These are phyloP conservation scores for Erpornis zantholeuca DNA, from an alignment of 2,113 vertebrate species.

Conservation along the genomic window DNA sequence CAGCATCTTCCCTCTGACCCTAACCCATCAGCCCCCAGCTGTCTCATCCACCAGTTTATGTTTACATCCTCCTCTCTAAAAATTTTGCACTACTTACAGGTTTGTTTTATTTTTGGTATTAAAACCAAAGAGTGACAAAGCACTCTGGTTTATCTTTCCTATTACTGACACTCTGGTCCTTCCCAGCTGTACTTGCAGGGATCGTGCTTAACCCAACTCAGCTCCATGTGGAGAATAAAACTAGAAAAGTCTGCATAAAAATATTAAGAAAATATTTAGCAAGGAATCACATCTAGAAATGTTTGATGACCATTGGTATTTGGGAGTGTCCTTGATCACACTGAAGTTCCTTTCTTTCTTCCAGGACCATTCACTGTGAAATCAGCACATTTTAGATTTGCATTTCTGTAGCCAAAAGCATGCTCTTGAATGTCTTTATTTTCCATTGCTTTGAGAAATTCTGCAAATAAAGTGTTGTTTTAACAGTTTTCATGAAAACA, in stretches of 20 bases:
- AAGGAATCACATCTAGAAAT: background rate
- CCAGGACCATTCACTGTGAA: background rate
- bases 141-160: background rate
- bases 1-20: background rate
- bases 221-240: background rate
- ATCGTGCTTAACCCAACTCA: background rate
- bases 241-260: background rate
- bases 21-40: background rate
- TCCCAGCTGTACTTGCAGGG: background rate
- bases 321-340: background rate
- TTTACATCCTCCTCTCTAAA: background rate
- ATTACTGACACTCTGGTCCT: background rate
- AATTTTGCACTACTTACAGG: background rate
- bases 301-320: background rate
- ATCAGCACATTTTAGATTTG: background rate
- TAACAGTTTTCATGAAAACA: conserved; percentile 49
- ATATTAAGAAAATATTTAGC: background rate
- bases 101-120: background rate
- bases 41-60: background rate
- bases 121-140: background rate
- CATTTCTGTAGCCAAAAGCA: background rate
- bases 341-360: background rate
- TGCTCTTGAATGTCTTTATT: background rate
- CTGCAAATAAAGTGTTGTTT: conserved; percentile 40
- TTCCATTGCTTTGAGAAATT: background rate